A percentile compares a stretch with the other conserved stretches of the same genome.
Conservation (phyloP, 2,797 vertebrate genomes). For the Artibeus jamaicensis region DNA sequence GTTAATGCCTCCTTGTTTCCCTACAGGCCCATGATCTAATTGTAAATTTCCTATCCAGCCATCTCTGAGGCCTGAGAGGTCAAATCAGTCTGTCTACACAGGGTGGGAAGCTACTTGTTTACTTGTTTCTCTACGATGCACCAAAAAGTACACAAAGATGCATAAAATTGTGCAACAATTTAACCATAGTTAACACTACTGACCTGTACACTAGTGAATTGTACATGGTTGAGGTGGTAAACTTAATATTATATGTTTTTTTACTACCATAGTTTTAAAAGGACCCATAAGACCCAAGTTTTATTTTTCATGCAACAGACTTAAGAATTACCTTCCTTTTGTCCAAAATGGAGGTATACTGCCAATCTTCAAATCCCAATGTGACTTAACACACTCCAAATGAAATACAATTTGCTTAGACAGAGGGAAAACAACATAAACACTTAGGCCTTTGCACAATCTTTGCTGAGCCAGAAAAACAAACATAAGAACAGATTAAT, state of each 20-base stretch:
- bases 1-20: background rate
- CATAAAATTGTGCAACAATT: background rate
- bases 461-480: slow-evolving; percentile 77
- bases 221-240: background rate
- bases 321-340: slow-evolving; percentile 17
- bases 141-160: background rate
- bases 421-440: slow-evolving; percentile 21
- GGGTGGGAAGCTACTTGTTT: background rate
- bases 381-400: slow-evolving; percentile 53
- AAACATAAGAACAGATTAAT: slow-evolving; percentile 74
- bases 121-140: background rate
- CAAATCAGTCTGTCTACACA: background rate
- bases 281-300: slow-evolving; percentile 10
- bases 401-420: slow-evolving; percentile 74
- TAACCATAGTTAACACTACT: background rate
- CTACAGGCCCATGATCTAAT: background rate
- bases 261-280: background rate
- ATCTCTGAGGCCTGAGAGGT: background rate
- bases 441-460: slow-evolving; percentile 74
- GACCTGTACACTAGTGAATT: background rate
- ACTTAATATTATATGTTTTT: background rate
- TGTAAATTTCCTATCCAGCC: background rate
- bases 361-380: slow-evolving; percentile 17
- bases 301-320: slow-evolving; percentile 28
- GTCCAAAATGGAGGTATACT: slow-evolving; percentile 24